phyloP scores from a whole-genome alignment of 1,140 invertebrate genomes.

The Penaeus japonicus region DNA sequence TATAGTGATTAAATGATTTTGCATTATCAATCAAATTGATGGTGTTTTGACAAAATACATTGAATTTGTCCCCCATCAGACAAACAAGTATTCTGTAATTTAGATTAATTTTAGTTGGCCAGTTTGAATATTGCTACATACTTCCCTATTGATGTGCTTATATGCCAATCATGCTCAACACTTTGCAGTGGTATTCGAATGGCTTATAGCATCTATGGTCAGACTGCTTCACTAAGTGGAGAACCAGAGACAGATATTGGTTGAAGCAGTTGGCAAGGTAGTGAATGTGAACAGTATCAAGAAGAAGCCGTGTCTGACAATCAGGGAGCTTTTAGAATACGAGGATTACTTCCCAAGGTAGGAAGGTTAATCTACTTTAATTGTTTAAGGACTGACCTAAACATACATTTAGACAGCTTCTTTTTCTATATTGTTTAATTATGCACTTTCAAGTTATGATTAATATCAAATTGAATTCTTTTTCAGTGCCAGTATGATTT shows the following conservation, averaged over 20 bases:
- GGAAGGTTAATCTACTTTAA: background rate
- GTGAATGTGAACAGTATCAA: constrained; percentile 73
- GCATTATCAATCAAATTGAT: too few relatives aligned
- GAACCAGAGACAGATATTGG: constrained; percentile 80
- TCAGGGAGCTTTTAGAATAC: constrained; percentile 82
- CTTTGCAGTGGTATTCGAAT: constrained; percentile 75
- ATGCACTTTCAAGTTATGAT: background rate
- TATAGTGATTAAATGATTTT: too few relatives aligned
- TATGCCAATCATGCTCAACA: constrained; percentile 25
- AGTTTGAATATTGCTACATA: background rate
- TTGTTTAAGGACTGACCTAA: background rate
- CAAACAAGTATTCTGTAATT: too few relatives aligned
- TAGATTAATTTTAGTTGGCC: too few relatives aligned
- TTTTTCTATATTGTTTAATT: background rate
- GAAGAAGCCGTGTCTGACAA: constrained; percentile 85
- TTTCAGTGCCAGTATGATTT: constrained; percentile 78
- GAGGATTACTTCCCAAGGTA: constrained; percentile 80
- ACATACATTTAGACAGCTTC: background rate
- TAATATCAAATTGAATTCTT: constrained; percentile 58
- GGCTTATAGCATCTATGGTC: constrained; percentile 87
- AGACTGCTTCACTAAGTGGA: constrained; percentile 81
- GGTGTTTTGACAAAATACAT: too few relatives aligned
- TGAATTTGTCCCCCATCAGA: too few relatives aligned
- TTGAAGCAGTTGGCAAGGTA: constrained; percentile 77
- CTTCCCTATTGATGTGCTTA: background rate